Evolutionary conservation across 2,113 vertebrate species (phyloP), one percentile per base, ranked within the genome.

Genomic region (Apistogramma diplotaenia): DNA sequence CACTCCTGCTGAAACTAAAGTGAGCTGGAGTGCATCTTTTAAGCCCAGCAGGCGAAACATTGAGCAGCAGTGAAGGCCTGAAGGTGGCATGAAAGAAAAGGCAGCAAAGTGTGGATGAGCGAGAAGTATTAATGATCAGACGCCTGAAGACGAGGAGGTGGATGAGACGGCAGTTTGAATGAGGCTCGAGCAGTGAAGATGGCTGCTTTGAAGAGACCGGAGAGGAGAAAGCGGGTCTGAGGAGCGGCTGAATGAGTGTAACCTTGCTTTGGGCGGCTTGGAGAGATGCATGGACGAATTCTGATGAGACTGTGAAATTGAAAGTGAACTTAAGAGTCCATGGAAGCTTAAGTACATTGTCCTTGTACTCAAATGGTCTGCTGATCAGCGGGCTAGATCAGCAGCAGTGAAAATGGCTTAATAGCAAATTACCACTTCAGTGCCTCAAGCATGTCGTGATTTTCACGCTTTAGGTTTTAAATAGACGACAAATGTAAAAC

Each of bases 241-340:
- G 54, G 19, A 65, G 54, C 49, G 2, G 40, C 3, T 55, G 75
- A 79, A 25, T 23, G 54, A 79, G 53, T 56, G 87, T 81, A 54
- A 83, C 89, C 85, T 85, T 84, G 83, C 85, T 89, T 21, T 53
- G 55, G 74, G 85, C 51, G 2, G 70, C 67, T 56, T 23, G 4
- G 74, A 7, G 59, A 56, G 60, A 67, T 13, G 78, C 79, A 49
- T 35, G 55, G 62, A 31, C 4, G 37, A 53, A 81, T 86, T 87
- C 46, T 65, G 77, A 92, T 86, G 87, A 86, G 81, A 76, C 13
- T 74, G 62, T 59, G 62, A 73, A 79, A 83, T 58, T 85, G 75
- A 57, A 82, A 84, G 61, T 85, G 37, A 83, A 89, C 54, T 77
- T 62, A 78, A 49, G 73, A 21, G 75, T 56, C 74, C 43, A 58